phyloP scores from a whole-genome alignment of 1,140 invertebrate species.

The Archivesica marissinica region DNA sequence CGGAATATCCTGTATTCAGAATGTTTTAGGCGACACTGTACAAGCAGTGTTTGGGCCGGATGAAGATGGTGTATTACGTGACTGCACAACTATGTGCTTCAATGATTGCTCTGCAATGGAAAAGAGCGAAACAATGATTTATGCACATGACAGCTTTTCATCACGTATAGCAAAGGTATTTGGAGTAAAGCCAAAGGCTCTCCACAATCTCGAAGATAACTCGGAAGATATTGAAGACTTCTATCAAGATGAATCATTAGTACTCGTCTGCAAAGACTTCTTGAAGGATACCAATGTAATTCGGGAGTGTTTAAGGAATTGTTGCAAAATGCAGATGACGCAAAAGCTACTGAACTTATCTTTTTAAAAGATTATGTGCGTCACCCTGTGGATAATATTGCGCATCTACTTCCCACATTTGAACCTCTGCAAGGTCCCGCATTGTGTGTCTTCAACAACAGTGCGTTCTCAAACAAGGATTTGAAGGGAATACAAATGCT shows the following conservation, averaged over 20 bases:
- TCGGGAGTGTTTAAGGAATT: constrained; percentile 46
- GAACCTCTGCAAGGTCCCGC: constrained; percentile 38
- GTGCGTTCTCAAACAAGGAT: constrained; percentile 12
- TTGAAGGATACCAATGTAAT: constrained; percentile 9
- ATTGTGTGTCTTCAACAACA: constrained; percentile 51
- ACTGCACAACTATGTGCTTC: constrained; percentile 65
- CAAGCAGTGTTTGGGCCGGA: constrained; percentile 65
- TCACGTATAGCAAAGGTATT: constrained; percentile 58
- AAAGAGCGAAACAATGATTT: constrained; percentile 65
- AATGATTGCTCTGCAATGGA: constrained; percentile 65
- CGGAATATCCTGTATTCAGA: neutral
- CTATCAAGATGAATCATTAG: constrained; percentile 37
- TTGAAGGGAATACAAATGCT: constrained; percentile 28
- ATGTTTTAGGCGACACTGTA: constrained; percentile 7
- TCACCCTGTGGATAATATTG: neutral
- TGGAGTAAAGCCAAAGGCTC: constrained; percentile 72
- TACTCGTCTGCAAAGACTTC: neutral
- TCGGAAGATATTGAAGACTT: constrained; percentile 43
- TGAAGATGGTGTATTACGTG: constrained; percentile 48
- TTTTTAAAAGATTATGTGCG: constrained; percentile 5
- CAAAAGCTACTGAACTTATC: constrained; percentile 5
- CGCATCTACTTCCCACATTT: neutral
- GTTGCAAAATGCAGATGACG: constrained; percentile 56
- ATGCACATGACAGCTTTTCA: constrained; percentile 67
- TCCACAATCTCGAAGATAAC: constrained; percentile 49